Evolutionary conservation across 2,888 invertebrate species (phyloP).

Genomic region (Nephrocerus scutellatus): DNA sequence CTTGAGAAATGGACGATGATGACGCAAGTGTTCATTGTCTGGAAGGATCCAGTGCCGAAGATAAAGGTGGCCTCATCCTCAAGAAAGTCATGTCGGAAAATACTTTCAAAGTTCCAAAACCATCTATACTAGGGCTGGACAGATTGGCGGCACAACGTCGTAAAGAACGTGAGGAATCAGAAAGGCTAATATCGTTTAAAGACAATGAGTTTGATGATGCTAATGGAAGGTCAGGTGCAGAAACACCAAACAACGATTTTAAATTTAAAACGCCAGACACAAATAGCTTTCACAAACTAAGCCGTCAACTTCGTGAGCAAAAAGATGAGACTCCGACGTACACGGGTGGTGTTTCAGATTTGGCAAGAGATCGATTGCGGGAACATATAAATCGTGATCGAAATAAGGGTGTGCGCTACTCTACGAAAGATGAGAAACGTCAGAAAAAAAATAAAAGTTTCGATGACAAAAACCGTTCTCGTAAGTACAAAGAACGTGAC

Average conservation of each 20-base stretch:
- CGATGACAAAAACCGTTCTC: no score
- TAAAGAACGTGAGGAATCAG: conserved; percentile 54
- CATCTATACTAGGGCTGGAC: conserved; percentile 76
- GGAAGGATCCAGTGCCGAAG: conserved; percentile 57
- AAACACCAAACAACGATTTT: conserved; percentile 31
- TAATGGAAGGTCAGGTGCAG: conserved; percentile 26
- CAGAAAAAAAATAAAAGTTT: conserved; percentile 39
- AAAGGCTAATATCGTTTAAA: conserved; percentile 62
- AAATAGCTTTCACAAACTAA: conserved; percentile 39
- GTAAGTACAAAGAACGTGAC: conserved; percentile 44
- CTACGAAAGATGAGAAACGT: conserved; percentile 25
- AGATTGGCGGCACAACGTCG: conserved; percentile 73
- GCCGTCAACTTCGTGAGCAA: conserved; percentile 66
- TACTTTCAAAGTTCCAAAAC: conserved; percentile 67
- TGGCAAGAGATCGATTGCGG: conserved; percentile 58
- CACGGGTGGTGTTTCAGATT: conserved; percentile 81
- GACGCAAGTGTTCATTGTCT: conserved; percentile 57
- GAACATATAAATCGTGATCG: conserved; percentile 55
- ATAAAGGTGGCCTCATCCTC: conserved; percentile 61
- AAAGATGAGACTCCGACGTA: conserved; percentile 89
- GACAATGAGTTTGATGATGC: conserved; percentile 49
- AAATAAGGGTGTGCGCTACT: conserved; percentile 32
- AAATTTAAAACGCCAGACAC: conserved; percentile 44
- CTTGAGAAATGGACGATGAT: conserved; percentile 29
- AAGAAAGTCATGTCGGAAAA: conserved; percentile 53